Base-by-base conservation (phyloP, 2,888 invertebrate genomes). In the Acronicta aceris region DNA sequence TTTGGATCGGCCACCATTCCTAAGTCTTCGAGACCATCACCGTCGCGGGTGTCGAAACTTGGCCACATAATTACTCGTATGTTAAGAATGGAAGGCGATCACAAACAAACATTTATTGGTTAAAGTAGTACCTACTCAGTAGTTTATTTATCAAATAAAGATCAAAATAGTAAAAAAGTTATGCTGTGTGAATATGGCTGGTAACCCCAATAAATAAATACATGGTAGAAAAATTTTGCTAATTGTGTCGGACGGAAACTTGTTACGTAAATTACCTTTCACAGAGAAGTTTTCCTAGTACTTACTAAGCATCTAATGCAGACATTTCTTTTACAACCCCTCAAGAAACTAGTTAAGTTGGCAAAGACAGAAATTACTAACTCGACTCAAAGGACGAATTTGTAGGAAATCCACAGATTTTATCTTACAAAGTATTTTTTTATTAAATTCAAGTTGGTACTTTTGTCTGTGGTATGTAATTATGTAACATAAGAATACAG, bases 331-430 rank as follows among this genome's bases (percentile, higher is more conserved):
- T 46, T 15, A 40, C 38, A 51, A 51, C 12, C 41, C 51, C 13
- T 30, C 40, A 36, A 63, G 49, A 46, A 56, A 50, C 40, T 63
- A 30, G 41, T 30, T 41, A 33, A 36, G 36, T 41, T 41, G 33
- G 27, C 30, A 38, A 41, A 47, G 50, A 25, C 16, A 41, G 36
- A 41, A 53, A 48, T 59, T 16, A 50, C 40, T n/a, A 40, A 58
- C 43, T 21, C n/a, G 17, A 8, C 27, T 41, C 48, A 50, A 58
- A 59, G 52, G 49, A 64, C n/a, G 33, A 53, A 65, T 64, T 27
- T 64, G 25, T 40, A 12, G 25, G 10, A 27, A 45, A 50, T 42
- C 10, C 45, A 25, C 41, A 49, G 45, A 48, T 56, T 63, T 46
- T 27, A 30, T 49, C 43, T 17, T 52, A 46, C 33, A 25, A 0